Evolutionary conservation across 2,888 invertebrate species (phyloP).

Genomic region (Deroplatys truncata): DNA sequence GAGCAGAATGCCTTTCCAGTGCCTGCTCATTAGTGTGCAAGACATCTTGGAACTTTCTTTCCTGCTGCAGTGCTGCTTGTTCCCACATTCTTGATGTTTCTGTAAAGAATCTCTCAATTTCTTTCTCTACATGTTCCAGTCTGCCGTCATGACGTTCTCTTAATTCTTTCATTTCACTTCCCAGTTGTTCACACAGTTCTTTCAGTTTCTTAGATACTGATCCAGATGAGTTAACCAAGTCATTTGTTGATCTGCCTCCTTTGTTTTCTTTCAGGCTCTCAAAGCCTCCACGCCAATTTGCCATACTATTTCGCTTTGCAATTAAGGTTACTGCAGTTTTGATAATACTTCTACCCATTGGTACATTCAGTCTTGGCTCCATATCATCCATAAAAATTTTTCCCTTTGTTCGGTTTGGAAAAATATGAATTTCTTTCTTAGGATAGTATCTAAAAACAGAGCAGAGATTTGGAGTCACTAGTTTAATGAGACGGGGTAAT

Average conservation of each 20-base stretch:
- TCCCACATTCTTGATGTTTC: neutral
- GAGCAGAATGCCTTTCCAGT: neutral
- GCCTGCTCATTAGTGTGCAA: neutral
- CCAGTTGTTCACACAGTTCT: neutral
- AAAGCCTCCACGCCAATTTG: neutral
- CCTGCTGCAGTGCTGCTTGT: neutral
- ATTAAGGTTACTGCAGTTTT: neutral
- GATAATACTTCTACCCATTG: neutral
- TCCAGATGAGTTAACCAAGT: neutral
- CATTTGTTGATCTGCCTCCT: neutral
- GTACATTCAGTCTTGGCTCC: neutral
- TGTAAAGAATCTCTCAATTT: neutral
- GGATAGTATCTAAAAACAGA: neutral
- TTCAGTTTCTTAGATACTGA: neutral
- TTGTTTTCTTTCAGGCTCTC: neutral
- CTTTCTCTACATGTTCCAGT: neutral
- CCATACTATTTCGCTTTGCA: neutral
- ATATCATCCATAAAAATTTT: neutral
- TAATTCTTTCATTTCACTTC: neutral
- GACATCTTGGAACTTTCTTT: neutral
- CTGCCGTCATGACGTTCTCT: neutral
- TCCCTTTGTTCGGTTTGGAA: slow-evolving; percentile 3
- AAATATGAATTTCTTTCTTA: neutral
- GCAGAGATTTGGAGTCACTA: neutral
- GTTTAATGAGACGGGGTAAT: neutral